Base-by-base conservation (phyloP, 1,140 invertebrate genomes). In the Aporrectodea caliginosa region DNA sequence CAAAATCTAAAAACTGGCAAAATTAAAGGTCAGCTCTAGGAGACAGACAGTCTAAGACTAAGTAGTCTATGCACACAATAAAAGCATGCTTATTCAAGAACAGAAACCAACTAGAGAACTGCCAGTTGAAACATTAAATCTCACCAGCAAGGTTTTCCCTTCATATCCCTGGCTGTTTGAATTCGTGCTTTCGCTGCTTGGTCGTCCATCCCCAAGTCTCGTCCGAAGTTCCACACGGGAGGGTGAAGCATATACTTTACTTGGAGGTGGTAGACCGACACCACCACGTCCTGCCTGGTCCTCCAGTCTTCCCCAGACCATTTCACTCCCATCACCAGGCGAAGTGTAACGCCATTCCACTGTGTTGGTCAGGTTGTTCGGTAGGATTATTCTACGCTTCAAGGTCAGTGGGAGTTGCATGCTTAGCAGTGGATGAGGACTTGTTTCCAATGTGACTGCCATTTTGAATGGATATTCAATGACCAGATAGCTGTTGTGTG, bases 361-460 rank as follows among this genome's bases (percentile, higher is more conserved):
- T 22, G 43, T 58, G 22, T 58, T 58, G 6, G 43, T 58, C 6
- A 58, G 43, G 43, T 58, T 58, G 6, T 58, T 22, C 12, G 87
- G 85, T 14, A 84, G 93, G 58, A 96, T 89, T 92, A 97, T 94
- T 89, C 96, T 94, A 16, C 95, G 93, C 89, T 97, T 95, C 0
- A 96, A 93, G 1, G 94, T 94, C 82, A 97, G 89, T 1, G 94
- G 92, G 0, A 94, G 93, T 89, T 96, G 93, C 30, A 84, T 86
- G 76, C 84, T 85, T 35, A 97, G 88, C 1, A 96, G 87, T 0
- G 94, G 94, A 89, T 97, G 94, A 69, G 94, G 92, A 0, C 93
- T 93, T 6, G 93, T 92, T 1, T 89, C 86, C 82, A 89, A 83
- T 78, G 87, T 85, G 70, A 88, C 84, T 2, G 86, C 87, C 75